Percentiles rank a stretch among this genome's conserved stretches.
Evolutionary conservation across 2,113 vertebrate genomes (phyloP).

Genomic region (Guaruba guarouba): DNA sequence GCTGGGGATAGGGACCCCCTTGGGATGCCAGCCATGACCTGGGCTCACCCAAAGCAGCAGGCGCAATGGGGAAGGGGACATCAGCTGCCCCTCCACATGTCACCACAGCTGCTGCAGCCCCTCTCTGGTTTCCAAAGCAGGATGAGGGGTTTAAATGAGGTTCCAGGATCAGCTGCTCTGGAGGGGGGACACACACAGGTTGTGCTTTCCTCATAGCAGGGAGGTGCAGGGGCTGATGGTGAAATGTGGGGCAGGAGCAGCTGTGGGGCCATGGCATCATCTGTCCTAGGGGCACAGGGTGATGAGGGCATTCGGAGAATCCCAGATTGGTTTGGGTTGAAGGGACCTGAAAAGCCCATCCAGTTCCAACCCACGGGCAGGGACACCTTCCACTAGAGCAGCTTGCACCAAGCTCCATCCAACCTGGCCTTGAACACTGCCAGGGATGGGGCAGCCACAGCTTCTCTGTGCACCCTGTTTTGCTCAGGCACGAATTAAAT

Average conservation of each 20-base stretch:
- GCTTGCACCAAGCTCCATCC: no score
- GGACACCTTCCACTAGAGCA: neutral
- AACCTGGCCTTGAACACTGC: neutral
- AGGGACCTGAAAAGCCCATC: neutral
- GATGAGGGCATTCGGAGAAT: neutral
- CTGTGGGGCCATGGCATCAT: neutral
- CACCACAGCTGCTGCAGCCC: neutral
- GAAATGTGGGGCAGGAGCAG: neutral
- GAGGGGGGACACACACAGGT: neutral
- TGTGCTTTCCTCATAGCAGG: neutral
- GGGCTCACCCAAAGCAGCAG: neutral
- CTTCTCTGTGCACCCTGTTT: neutral
- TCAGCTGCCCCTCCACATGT: neutral
- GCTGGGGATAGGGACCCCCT: accelerated
- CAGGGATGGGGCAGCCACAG: neutral
- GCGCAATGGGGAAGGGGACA: neutral
- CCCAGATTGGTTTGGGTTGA: neutral
- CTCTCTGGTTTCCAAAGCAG: neutral
- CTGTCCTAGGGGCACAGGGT: neutral
- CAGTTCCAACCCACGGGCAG: neutral
- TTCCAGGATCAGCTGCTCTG: neutral
- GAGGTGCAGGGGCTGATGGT: neutral
- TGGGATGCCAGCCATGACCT: neutral
- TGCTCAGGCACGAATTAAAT: neutral
- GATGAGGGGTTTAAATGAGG: neutral